Evolutionary conservation across 2,113 vertebrate genomes (phyloP), one percentile per base, ranked within the genome.

Genomic region (Perccottus glenii): DNA sequence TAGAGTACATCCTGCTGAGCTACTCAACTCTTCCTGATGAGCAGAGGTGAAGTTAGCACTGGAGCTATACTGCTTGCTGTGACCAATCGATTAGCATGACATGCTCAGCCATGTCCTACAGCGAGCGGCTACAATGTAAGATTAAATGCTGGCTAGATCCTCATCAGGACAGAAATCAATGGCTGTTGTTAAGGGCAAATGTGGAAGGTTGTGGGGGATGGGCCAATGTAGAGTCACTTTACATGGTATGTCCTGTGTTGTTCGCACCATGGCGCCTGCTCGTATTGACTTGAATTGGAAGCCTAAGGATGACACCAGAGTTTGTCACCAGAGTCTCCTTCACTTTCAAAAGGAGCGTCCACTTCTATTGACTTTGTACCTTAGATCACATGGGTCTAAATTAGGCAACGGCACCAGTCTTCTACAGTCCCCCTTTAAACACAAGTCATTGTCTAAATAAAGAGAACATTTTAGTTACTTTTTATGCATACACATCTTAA

Each of bases 61-160:
- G 58, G 57, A 70, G 49, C 70, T 61, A 27, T 55, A 50, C 59
- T 53, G 92, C 91, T 93, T 91, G 91, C 66, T 70, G 93, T 92
- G 94, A 94, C 75, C 73, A 94, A 98, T 98, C 94, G 94, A 98
- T 99, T 94, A 94, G 91, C 93, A 93, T 93, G 94, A 94, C 94
- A 87, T 73, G 92, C 92, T 92, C 92, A 93, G 92, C 94, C 92
- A 86, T 96, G 95, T 96, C 93, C 91, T 94, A 95, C 94, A 95
- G 90, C 91, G 89, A 68, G 81, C 93, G 94, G 93, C 95, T 93
- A 95, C 94, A 93, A 91, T 94, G 94, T 96, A 95, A 95, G 96
- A 96, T 99, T 98, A 98, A 98, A 96, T 90, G 95, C 94, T 89
- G 93, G 91, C 94, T 92, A 93, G 93, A 92, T 95, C 94, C 94